Evolutionary conservation across 2,888 invertebrate species (phyloP).

Genomic region (Xanthia icteritia): DNA sequence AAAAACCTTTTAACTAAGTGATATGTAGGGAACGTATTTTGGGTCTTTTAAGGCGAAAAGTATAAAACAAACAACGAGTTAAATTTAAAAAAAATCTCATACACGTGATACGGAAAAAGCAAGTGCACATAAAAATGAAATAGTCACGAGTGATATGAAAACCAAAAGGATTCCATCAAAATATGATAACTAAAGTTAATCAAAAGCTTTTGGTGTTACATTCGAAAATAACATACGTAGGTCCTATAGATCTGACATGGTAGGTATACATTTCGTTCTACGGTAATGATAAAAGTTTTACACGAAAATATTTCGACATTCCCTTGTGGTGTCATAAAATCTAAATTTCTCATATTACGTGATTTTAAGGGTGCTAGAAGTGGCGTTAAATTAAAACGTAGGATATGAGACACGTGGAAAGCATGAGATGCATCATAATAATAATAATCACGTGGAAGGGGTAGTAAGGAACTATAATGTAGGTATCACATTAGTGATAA

Average conservation of each 20-base stretch:
- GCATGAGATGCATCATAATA: background rate
- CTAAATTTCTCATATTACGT: conserved; percentile 47
- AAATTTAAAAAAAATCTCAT: too few relatives aligned
- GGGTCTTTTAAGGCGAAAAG: background rate
- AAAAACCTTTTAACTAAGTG: conserved; percentile 1
- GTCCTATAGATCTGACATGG: background rate
- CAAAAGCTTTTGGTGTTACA: conserved; percentile 6
- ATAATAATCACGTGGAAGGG: background rate
- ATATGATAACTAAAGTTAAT: conserved; percentile 13
- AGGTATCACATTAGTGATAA: background rate
- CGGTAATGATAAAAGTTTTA: conserved; percentile 37
- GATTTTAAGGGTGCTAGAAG: conserved; percentile 33
- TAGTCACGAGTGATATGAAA: background rate
- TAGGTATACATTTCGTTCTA: conserved; percentile 2
- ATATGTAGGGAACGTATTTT: background rate
- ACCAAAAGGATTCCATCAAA: background rate
- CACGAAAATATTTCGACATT: conserved; percentile 16
- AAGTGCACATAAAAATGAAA: background rate
- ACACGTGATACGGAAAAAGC: background rate
- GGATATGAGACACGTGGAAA: conserved; percentile 1
- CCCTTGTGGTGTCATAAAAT: conserved; percentile 47
- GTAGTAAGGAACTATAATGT: too few relatives aligned
- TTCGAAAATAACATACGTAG: background rate
- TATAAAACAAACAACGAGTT: background rate
- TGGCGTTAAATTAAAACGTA: conserved; percentile 56